phyloP scores from a whole-genome alignment of 2,113 vertebrate genomes.

The Ursus arctos region DNA sequence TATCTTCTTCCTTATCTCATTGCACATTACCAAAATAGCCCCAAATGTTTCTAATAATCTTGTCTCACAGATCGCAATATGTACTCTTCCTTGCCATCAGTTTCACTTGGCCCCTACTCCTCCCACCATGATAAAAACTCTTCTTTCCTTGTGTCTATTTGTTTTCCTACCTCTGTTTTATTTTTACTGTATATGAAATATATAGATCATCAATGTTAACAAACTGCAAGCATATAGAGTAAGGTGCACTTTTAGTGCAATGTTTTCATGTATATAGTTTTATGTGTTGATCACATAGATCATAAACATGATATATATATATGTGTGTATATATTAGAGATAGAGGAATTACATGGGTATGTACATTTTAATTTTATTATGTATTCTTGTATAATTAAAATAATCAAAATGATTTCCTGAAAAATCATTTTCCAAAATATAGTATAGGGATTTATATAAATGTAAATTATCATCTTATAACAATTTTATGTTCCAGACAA shows the following conservation, averaged over 20 bases:
- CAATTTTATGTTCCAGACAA: not conserved
- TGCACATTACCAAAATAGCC: not conserved
- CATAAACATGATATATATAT: too few species aligned
- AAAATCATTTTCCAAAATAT: conserved; percentile 20
- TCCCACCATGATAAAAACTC: not conserved
- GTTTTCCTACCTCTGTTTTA: not conserved
- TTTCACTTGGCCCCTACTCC: not conserved
- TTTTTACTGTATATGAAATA: not conserved
- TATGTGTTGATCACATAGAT: not conserved
- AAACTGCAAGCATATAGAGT: not conserved
- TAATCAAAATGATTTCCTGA: not conserved
- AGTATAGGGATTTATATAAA: not conserved
- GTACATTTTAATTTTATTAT: not conserved
- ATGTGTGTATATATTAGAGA: not conserved
- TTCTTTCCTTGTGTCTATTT: not conserved
- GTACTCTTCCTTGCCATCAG: not conserved
- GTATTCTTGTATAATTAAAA: not conserved
- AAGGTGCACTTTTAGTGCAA: not conserved
- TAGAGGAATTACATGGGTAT: not conserved
- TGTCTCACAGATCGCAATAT: not conserved
- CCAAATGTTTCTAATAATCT: not conserved
- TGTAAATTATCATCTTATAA: not conserved
- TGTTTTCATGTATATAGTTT: not conserved
- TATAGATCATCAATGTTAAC: not conserved
- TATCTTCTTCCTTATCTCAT: not conserved